Evolutionary conservation across 2,113 vertebrate genomes (phyloP), one percentile per base, ranked within the genome.

Genomic region (Onychostoma macrolepis): DNA sequence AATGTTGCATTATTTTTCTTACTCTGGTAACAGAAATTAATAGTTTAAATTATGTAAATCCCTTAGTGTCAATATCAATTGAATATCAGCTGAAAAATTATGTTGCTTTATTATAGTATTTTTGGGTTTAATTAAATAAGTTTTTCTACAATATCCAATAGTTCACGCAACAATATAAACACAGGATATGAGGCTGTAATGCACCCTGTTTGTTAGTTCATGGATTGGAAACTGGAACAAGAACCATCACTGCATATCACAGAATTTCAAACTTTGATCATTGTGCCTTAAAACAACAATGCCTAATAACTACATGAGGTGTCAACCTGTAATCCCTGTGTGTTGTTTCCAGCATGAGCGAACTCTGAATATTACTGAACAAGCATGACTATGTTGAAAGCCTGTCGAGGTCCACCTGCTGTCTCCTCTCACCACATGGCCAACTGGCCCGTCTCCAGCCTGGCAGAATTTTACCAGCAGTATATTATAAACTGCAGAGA

Each of bases 401-500:
- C 76, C 28, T 30, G 41, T 24, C 11, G 50, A 41, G 56, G 63
- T 76, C 41, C 53, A 85, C 78, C 53, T 83, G 85, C 74, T 86
- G 26, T 83, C 33, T 26, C 48, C 41, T 77, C 77, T 56, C 26
- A 50, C 10, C 17, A 19, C 85, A 7, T 43, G 38, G 81, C 63
- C 78, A 84, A 79, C 61, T 61, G 61, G 43, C 69, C 13, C 50
- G 6, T 53, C 43, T 80, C 41, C 78, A 83, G 63, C 61, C 72
- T 82, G 85, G 84, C 61, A 71, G 50, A 86, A 83, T 85, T 86
- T 85, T 50, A 83, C 80, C 45, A 87, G 45, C 50, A 58, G 53
- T n/a, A 43, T 74, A 88, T 89, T 78, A 83, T 83, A 80, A 48
- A n/a, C 83, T 87, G 74, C 81, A 85, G 78, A 84, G 53, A 58